Conservation (phyloP, 2,113 vertebrate species). For the Chrysochloris asiatica region DNA sequence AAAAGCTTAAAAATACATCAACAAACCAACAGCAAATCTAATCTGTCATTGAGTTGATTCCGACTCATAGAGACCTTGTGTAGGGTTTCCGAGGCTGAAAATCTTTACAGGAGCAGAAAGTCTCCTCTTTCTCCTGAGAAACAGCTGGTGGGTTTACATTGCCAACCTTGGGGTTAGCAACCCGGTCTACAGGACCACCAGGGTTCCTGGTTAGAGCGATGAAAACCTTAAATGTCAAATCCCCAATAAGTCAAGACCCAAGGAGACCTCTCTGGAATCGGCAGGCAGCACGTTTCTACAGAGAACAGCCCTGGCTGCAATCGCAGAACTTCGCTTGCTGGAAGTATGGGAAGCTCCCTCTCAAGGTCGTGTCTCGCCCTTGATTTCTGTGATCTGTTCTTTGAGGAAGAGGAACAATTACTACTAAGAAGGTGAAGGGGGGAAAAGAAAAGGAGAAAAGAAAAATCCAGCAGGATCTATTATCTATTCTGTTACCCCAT, state of each 20-base stretch:
- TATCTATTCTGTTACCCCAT: neutral
- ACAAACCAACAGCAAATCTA: too few species aligned
- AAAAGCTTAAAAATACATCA: too few species aligned
- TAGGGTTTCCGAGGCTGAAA: too few species aligned
- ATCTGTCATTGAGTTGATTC: too few species aligned
- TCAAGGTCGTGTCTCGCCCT: neutral
- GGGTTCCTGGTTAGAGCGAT: neutral
- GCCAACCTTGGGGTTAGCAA: too few species aligned
- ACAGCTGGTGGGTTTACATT: too few species aligned
- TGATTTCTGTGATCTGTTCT: neutral
- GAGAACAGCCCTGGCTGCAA: neutral
- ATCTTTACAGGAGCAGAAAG: too few species aligned
- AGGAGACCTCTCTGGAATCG: neutral
- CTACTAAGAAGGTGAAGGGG: neutral
- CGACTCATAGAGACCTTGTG: too few species aligned
- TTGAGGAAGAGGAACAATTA: neutral
- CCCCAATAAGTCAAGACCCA: neutral
- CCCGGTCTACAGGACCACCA: too few species aligned
- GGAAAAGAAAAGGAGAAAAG: too few species aligned
- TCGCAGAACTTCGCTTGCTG: rapidly evolving
- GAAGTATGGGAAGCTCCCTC: neutral
- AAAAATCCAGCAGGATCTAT: neutral
- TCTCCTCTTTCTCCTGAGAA: too few species aligned
- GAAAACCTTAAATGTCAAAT: neutral
- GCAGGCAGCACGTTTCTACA: too few species aligned